Conservation (phyloP, 2,797 vertebrate species). For the Phrynocephalus forsythii region DNA sequence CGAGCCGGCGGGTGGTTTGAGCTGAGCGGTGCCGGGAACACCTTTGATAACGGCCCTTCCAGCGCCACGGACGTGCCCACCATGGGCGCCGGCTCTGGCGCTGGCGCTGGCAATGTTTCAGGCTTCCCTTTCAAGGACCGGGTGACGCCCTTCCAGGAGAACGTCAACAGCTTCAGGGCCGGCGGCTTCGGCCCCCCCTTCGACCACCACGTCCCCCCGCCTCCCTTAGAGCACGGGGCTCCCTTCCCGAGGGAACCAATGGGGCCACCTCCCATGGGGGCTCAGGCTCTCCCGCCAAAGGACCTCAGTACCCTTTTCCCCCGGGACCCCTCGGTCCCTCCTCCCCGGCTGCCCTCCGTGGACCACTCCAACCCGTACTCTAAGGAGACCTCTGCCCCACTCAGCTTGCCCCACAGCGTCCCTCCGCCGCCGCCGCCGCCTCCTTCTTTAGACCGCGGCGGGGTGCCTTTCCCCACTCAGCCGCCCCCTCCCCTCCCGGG, state of each 20-base stretch:
- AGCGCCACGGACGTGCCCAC: constrained; percentile 70
- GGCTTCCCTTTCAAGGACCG: constrained; percentile 82
- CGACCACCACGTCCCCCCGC: constrained; percentile 75
- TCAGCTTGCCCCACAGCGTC: constrained; percentile 77
- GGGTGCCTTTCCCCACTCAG: constrained; percentile 75
- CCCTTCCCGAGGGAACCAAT: constrained; percentile 72
- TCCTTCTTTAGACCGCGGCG: constrained; percentile 75
- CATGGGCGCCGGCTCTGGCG: constrained; percentile 62
- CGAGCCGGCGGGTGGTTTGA: constrained; percentile 81
- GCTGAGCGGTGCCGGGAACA: constrained; percentile 64
- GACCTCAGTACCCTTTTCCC: constrained; percentile 79
- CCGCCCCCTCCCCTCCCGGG: constrained; percentile 70
- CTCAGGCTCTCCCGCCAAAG: constrained; percentile 74
- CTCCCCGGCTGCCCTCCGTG: constrained; percentile 74
- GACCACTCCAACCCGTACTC: constrained; percentile 77
- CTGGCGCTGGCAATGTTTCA: constrained; percentile 56
- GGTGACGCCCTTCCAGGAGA: constrained; percentile 74
- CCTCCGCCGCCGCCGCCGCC: constrained; percentile 74
- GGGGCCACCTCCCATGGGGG: constrained; percentile 65
- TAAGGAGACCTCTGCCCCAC: constrained; percentile 74
- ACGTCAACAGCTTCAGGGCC: constrained; percentile 75
- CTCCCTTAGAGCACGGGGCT: constrained; percentile 73
- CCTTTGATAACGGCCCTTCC: constrained; percentile 79
- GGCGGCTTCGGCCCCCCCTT: constrained; percentile 77
- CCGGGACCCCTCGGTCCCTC: constrained; percentile 74